phyloP scores from a whole-genome alignment of 92 coral and sea anemone species.

The Virgularia gustaviana region DNA sequence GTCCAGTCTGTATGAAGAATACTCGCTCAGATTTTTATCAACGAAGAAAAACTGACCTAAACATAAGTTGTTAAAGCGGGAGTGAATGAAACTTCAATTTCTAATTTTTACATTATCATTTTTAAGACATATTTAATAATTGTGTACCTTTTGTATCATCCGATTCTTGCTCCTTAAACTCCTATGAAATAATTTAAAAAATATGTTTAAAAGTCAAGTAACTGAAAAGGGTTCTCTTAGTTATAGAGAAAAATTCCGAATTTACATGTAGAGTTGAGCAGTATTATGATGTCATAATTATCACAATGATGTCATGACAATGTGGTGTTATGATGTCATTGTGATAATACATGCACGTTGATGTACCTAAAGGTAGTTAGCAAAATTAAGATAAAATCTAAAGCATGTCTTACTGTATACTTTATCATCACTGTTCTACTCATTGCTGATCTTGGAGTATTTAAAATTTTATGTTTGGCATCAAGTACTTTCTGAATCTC shows the following conservation, averaged over 20 bases:
- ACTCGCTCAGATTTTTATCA: conserved; percentile 74
- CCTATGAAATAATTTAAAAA: conserved; percentile 46
- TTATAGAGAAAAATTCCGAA: not conserved
- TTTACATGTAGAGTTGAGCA: not conserved
- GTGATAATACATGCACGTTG: not conserved
- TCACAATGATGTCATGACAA: not conserved
- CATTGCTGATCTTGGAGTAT: conserved; percentile 87
- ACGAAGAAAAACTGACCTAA: conserved; percentile 81
- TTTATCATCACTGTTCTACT: conserved; percentile 91
- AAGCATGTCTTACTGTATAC: conserved; percentile 66
- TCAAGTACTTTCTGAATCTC: conserved; percentile 76
- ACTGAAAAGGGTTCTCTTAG: not conserved
- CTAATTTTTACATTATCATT: not conserved
- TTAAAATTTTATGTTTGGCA: conserved; percentile 80
- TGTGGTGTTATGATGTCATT: not conserved
- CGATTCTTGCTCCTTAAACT: conserved; percentile 87
- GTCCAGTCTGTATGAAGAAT: conserved; percentile 76
- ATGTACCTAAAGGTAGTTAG: not conserved
- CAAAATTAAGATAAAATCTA: not conserved
- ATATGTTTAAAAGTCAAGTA: not conserved
- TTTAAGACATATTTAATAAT: not conserved
- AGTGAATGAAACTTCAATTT: too few relatives aligned
- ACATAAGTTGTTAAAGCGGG: too few relatives aligned
- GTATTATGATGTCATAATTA: not conserved
- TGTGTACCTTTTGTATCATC: conserved; percentile 74